A percentile compares a stretch with the other conserved stretches of the same genome.
These are phyloP conservation scores for Anguilla obscura DNA, from an alignment of 2,797 vertebrate genomes.

Conservation along the genomic window DNA sequence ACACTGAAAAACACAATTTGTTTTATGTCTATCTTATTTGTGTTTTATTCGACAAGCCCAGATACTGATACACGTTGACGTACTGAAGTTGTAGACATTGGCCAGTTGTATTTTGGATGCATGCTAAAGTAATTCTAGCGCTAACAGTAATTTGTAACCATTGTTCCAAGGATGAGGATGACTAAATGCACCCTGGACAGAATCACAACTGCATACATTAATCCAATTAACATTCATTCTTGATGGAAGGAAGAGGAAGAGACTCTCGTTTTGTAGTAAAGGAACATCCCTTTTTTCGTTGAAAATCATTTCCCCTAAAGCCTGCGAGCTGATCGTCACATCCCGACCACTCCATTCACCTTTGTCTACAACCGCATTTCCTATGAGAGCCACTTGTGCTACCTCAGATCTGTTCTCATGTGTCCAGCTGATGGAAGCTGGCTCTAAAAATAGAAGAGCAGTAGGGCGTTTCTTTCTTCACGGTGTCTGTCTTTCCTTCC, in stretches of 20 bases:
- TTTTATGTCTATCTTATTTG: not conserved
- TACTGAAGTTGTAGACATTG: not conserved
- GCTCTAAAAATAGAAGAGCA: conserved; percentile 42
- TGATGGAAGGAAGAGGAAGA: too few species aligned
- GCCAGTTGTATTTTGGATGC: not conserved
- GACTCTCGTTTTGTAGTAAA: too few species aligned
- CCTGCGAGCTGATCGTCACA: not conserved
- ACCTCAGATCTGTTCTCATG: conserved; percentile 20
- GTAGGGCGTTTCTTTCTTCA: conserved; percentile 2
- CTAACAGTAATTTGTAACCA: not conserved
- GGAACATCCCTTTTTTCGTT: not conserved
- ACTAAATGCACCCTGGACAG: not conserved
- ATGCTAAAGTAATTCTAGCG: not conserved
- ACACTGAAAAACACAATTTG: not conserved
- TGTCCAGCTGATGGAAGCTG: conserved; percentile 16
- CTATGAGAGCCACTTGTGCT: conserved; percentile 11
- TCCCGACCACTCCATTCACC: not conserved
- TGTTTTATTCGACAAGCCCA: not conserved
- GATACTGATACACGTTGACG: not conserved
- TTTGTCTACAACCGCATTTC: not conserved
- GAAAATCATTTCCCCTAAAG: not conserved
- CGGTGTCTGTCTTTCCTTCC: conserved; percentile 19
- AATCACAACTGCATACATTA: not conserved
- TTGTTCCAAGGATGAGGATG: not conserved
- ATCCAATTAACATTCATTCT: not conserved